Evolutionary conservation across 2,888 invertebrate species (phyloP).

Genomic region (Drosophila greeni): DNA sequence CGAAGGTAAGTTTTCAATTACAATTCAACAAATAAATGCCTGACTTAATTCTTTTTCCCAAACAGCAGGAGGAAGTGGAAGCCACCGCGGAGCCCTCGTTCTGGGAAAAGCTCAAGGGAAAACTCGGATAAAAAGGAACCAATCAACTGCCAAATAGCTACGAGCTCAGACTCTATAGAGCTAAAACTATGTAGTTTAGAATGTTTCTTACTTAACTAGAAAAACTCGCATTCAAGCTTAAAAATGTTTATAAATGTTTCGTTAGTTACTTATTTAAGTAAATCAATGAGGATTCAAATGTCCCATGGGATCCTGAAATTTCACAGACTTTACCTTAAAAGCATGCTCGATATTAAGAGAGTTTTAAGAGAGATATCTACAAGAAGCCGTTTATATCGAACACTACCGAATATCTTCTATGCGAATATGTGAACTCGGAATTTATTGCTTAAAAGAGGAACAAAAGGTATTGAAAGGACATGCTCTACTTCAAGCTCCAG

Average conservation of each 20-base stretch:
- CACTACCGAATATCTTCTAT: background rate
- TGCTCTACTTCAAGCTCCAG: background rate
- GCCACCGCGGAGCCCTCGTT: slow-evolving; percentile 62
- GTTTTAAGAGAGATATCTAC: background rate
- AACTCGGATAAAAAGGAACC: slow-evolving; percentile 45
- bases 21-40: too few relatives aligned
- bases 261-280: slow-evolving; percentile 1
- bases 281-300: slow-evolving; percentile 2
- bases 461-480: background rate
- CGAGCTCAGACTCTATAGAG: background rate
- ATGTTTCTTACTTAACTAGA: slow-evolving; percentile 4
- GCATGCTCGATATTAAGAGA: too few relatives aligned
- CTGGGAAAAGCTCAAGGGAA: slow-evolving; percentile 67
- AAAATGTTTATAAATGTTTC: slow-evolving; percentile 2
- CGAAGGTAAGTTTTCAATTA: slow-evolving; percentile 44
- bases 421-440: background rate
- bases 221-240: slow-evolving; percentile 7
- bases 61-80: slow-evolving; percentile 59
- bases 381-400: background rate
- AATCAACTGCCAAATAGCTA: slow-evolving; percentile 51
- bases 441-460: background rate
- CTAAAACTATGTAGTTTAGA: slow-evolving; percentile 7
- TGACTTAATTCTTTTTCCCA: background rate
- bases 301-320: slow-evolving; percentile 1
- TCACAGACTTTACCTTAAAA: background rate